Percentiles rank a stretch among this genome's conserved stretches.
Evolutionary conservation across 2,797 vertebrate species (phyloP).

Genomic region (Centroberyx gerrardi): DNA sequence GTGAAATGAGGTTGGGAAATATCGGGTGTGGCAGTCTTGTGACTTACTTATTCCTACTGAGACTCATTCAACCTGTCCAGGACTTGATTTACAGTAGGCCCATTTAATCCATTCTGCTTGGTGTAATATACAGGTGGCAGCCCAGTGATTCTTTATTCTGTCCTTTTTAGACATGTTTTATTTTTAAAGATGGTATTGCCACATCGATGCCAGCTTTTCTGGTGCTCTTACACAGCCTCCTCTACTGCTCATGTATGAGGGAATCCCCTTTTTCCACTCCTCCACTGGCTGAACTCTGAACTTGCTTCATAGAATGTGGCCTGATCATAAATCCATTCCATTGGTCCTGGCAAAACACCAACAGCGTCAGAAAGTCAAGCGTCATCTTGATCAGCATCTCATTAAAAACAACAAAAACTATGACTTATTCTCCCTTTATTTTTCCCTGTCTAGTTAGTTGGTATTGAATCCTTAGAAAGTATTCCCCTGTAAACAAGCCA

Average conservation of each 20-base stretch:
- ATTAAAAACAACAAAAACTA: not conserved
- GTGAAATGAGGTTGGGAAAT: not conserved
- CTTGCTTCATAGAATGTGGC: not conserved
- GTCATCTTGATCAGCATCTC: not conserved
- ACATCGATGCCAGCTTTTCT: too few relatives aligned
- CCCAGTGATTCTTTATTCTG: too few relatives aligned
- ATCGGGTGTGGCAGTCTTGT: constrained; percentile 24
- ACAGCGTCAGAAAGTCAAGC: not conserved
- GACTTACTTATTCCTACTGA: not conserved
- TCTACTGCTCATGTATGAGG: not conserved
- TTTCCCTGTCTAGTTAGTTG: too few relatives aligned
- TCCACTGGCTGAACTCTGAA: not conserved
- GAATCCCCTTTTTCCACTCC: not conserved
- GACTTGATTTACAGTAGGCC: not conserved
- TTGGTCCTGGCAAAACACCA: not conserved
- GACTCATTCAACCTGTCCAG: not conserved
- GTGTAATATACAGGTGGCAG: not conserved
- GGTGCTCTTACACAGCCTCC: not conserved
- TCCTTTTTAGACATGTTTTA: too few relatives aligned
- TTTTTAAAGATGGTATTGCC: too few relatives aligned
- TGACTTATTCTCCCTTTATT: not conserved
- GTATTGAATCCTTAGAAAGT: too few relatives aligned
- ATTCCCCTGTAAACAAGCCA: not conserved
- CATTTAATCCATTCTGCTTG: not conserved
- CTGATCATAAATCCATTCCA: constrained; percentile 17